These are phyloP conservation scores for Columba janthina DNA, from an alignment of 2,113 vertebrate species.

Conservation along the genomic window DNA sequence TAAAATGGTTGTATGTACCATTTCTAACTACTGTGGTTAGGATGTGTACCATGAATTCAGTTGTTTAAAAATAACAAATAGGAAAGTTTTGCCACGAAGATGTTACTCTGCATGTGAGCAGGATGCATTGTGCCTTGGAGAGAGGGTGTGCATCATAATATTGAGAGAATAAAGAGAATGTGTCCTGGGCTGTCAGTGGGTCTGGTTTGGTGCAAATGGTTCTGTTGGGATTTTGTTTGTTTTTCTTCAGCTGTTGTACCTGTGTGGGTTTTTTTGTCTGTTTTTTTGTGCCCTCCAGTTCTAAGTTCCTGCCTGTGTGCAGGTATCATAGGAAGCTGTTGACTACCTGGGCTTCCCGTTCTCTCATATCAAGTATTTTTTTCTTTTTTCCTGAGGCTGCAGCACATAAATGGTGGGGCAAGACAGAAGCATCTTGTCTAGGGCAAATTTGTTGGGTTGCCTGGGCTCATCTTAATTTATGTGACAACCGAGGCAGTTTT, in stretches of 20 bases:
- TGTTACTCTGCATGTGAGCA: background rate
- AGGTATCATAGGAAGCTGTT: background rate
- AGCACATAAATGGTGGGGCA: background rate
- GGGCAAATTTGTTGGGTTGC: background rate
- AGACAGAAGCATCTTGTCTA: background rate
- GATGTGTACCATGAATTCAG: background rate
- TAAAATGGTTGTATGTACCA: background rate
- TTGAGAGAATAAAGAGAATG: background rate
- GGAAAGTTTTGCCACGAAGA: background rate
- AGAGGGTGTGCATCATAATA: background rate
- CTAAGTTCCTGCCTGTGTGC: background rate
- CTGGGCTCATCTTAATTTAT: background rate
- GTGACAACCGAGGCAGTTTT: background rate
- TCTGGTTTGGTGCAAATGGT: background rate
- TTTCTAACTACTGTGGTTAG: background rate
- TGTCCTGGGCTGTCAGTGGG: background rate
- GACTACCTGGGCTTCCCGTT: background rate
- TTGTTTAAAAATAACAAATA: background rate
- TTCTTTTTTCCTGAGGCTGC: background rate
- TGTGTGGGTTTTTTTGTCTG: background rate
- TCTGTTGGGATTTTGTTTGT: too few species aligned
- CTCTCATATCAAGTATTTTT: background rate
- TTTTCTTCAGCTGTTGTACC: background rate
- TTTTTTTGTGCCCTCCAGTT: background rate
- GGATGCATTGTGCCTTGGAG: background rate